These are phyloP conservation scores for Colossoma macropomum DNA, from an alignment of 2,113 vertebrate species.

Conservation along the genomic window DNA sequence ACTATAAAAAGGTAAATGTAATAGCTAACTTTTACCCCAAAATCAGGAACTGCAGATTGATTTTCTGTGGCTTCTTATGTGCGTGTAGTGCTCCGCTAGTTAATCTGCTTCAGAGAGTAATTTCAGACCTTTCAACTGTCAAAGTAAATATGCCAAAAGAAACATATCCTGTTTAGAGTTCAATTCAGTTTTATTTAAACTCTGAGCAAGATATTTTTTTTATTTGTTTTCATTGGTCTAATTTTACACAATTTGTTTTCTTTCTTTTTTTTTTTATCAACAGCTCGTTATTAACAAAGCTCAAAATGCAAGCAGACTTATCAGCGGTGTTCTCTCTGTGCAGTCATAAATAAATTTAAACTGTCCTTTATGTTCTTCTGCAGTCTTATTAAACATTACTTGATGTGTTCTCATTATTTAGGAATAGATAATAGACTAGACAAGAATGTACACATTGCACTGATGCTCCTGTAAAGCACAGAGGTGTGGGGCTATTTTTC, in stretches of 20 bases:
- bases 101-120: background rate
- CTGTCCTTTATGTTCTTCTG: background rate
- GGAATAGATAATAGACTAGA: background rate
- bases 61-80: background rate
- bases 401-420: background rate
- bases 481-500: too few species aligned
- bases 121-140: background rate
- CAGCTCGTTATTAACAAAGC: background rate
- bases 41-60: background rate
- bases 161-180: too few species aligned
- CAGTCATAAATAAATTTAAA: background rate
- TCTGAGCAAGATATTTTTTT: background rate
- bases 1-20: background rate
- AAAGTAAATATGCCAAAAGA: background rate
- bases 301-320: background rate
- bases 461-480: too few species aligned
- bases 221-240: background rate
- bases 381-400: background rate
- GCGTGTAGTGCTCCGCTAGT: background rate
- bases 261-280: too few species aligned
- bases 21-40: too few species aligned
- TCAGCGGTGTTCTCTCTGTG: background rate
- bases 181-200: background rate
- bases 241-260: constrained; percentile 1
- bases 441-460: background rate